Base-by-base conservation (phyloP, 2,113 vertebrate species). In the Microtus ochrogaster region DNA sequence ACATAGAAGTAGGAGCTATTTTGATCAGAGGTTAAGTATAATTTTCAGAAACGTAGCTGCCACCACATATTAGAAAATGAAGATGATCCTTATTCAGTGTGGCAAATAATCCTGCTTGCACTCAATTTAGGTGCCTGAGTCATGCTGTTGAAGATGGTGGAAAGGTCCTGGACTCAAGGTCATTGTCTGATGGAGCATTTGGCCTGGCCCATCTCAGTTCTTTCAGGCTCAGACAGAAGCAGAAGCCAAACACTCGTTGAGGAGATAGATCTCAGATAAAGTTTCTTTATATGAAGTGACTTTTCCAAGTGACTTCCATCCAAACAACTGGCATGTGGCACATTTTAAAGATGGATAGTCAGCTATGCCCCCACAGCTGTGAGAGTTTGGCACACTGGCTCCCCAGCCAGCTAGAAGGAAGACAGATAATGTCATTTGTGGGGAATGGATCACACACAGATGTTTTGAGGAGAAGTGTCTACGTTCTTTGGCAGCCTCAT, bases 261-360 rank as follows among this genome's bases (percentile, higher is more conserved):
- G 65, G 94, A 89, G 41, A 86, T 68, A 16, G 21, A 66, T 73
- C 84, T 86, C 55, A 94, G 44, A 79, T 95, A 70, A 95, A 91
- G 65, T 84, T 97, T 96, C 47, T 94, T 94, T 70, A 68, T 86
- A 89, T 73, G 77, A 96, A 96, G 78, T 95, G 85, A 93, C 88
- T 96, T 93, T 97, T 97, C 90, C 81, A 95, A 94, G 81, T 68
- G 86, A 91, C 55, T 92, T 89, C n/a, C 0, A 96, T 95, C 94
- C 94, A 96, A 97, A 96, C 95, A 92, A 97, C 94, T 95, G 86
- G 96, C 89, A 93, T 94, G 86, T 90, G 94, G 96, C 66, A 26
- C 81, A 91, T 97, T 97, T 96, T 79, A 65, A 98, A 98, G 96
- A 96, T 96, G 92, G 61, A 97, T 95, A 47, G 30, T 92, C 39